phyloP scores from a whole-genome alignment of 2,113 vertebrate species.

The Malurus elegans region DNA sequence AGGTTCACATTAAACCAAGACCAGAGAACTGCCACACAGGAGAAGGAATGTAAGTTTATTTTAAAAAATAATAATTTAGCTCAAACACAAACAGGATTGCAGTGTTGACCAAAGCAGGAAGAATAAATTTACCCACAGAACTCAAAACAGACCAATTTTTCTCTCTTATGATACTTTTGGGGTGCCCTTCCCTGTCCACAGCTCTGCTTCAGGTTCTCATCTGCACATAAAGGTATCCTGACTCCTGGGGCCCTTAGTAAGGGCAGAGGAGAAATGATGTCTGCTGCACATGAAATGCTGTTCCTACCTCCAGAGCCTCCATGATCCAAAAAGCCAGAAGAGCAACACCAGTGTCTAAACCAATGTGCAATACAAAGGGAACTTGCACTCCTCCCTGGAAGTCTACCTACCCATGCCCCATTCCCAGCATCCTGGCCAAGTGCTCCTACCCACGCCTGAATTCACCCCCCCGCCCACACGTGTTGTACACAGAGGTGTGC shows the following conservation, averaged over 20 bases:
- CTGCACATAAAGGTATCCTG: not conserved
- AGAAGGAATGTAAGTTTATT: conserved; percentile 51
- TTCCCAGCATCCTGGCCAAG: conserved; percentile 26
- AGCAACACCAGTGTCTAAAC: conserved; percentile 33
- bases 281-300: not conserved
- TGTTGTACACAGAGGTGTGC: conserved; percentile 40
- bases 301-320: not conserved
- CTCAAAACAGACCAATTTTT: not conserved
- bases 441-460: conserved; percentile 33
- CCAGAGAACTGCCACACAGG: not conserved
- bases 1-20: not conserved
- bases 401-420: conserved; percentile 27
- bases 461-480: not conserved
- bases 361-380: not conserved
- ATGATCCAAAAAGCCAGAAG: conserved; percentile 12
- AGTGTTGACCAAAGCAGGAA: not conserved
- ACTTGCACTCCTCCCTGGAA: conserved; percentile 23
- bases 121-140: not conserved
- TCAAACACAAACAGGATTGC: not conserved
- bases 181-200: not conserved
- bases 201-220: not conserved
- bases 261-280: not conserved
- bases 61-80: conserved; percentile 65
- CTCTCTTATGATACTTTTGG: not conserved
- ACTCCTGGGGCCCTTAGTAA: not conserved